Evolutionary conservation across 2,888 invertebrate genomes (phyloP), one percentile per base, ranked within the genome.

Genomic region (Protophormia terraenovae): DNA sequence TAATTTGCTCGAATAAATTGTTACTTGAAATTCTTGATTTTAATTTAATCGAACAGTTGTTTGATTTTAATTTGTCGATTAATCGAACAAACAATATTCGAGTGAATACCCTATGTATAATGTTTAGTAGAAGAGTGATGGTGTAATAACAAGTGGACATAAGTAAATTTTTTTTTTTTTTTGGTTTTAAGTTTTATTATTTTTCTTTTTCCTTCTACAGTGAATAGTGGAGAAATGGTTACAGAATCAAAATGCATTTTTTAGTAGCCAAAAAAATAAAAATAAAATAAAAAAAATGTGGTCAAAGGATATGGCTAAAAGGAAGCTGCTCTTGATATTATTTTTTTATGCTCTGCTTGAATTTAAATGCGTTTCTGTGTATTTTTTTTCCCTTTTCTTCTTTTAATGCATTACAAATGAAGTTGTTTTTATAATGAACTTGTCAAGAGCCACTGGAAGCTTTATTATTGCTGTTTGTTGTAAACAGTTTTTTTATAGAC

Each of bases 361-460:
- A 69, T 69, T 69, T n/a, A 29, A 69, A 35, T 35, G n/a, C 22
- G 19, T 69, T 69, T 69, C n/a, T 19, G 8, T 22, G 8, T 35
- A 60, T 16, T 50, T 50, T n/a, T 45, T 45, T 45, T 14, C 3
- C 22, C 10, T 50, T n/a, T 24, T 16, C 38, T 29, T 14, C 16
- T 38, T 64, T 64, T 38, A 47, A 66, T 66, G 47, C 45, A 66
- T 29, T 45, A 45, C 41, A 66, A 45, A 29, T 24, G 29, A 29
- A 5, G 4, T 47, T 66, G 27, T 45, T 22, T 38, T 69, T 55
- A 32, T 71, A 71, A 71, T 71, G 55, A 71, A 55, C 71, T 55
- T 55, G 55, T 71, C 27, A 71, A 27, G 7, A 22, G 24, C 53
- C 7, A 24, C 24, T 10, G 16, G 3, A 29, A 66, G 45, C 27